Conservation (phyloP, 2,888 invertebrate species). For the Caprella mutica region DNA sequence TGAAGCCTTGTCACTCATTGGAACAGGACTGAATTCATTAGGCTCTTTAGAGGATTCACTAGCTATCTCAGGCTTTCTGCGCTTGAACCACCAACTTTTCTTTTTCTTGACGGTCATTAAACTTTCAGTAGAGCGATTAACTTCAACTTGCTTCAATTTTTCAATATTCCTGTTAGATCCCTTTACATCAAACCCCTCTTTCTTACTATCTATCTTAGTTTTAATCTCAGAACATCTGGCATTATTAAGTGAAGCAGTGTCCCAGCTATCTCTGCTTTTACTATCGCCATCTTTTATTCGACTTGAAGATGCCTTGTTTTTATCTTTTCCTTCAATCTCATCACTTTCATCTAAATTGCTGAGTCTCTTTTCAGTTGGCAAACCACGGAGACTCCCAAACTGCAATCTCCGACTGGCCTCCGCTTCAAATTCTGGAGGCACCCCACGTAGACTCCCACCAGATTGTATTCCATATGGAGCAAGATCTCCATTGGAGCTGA, state of each 20-base stretch:
- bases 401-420: not conserved
- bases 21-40: no score
- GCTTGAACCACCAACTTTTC: constrained; percentile 7
- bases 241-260: not conserved
- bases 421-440: not conserved
- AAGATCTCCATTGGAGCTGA: constrained; percentile 28
- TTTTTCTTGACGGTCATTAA: not conserved
- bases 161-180: not conserved
- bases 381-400: constrained; percentile 3
- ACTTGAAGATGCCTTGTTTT: no score
- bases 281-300: not conserved
- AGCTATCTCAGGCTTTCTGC: not conserved
- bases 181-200: not conserved
- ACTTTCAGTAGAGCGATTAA: constrained; percentile 6
- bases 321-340: not conserved
- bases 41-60: no score
- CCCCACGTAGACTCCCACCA: constrained; percentile 1
- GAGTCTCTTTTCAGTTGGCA: constrained; percentile 1
- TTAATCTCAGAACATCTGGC: not conserved
- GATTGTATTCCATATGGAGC: not conserved
- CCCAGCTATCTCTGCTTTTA: not conserved
- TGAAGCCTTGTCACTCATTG: not conserved
- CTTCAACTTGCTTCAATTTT: constrained; percentile 6
- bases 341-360: not conserved
- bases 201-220: not conserved